Conservation (phyloP, 2,113 vertebrate species). For the Syngnathus scovelli region DNA sequence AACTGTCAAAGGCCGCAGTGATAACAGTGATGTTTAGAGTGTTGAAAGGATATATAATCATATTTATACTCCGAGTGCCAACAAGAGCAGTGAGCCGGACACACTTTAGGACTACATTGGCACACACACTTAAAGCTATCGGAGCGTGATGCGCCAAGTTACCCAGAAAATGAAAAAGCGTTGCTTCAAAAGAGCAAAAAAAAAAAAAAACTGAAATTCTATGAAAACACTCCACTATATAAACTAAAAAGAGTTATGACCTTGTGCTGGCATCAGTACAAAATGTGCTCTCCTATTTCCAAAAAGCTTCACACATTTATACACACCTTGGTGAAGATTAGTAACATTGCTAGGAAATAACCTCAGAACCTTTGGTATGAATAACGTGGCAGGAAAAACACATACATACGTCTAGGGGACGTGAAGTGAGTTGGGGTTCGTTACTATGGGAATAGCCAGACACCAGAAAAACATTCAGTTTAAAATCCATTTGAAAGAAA, state of each 20-base stretch:
- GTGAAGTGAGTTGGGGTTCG: slow-evolving; percentile 9
- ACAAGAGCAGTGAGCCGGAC: slow-evolving; percentile 24
- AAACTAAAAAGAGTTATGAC: neutral
- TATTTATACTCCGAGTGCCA: slow-evolving; percentile 35
- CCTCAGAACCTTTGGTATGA: slow-evolving; percentile 26
- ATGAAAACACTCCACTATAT: slow-evolving; percentile 1
- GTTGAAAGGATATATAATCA: slow-evolving; percentile 18
- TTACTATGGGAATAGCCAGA: slow-evolving; percentile 5
- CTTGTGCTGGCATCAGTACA: neutral
- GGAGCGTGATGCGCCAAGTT: slow-evolving; percentile 26
- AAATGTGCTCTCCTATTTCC: neutral
- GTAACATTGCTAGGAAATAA: slow-evolving; percentile 19
- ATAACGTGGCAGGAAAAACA: slow-evolving; percentile 29
- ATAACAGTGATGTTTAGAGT: slow-evolving; percentile 5
- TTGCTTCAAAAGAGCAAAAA: slow-evolving; percentile 16
- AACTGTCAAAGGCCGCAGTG: slow-evolving; percentile 12
- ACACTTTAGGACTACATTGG: slow-evolving; percentile 20
- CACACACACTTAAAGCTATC: slow-evolving; percentile 22
- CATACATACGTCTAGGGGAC: slow-evolving; percentile 20
- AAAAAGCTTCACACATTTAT: neutral
- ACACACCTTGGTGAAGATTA: slow-evolving; percentile 22
- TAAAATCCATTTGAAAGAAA: neutral
- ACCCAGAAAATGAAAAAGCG: slow-evolving; percentile 38
- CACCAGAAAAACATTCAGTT: slow-evolving; percentile 3
- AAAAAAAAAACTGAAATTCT: neutral